Evolutionary conservation across 2,888 invertebrate genomes (phyloP).

Genomic region (Netelia virgata): DNA sequence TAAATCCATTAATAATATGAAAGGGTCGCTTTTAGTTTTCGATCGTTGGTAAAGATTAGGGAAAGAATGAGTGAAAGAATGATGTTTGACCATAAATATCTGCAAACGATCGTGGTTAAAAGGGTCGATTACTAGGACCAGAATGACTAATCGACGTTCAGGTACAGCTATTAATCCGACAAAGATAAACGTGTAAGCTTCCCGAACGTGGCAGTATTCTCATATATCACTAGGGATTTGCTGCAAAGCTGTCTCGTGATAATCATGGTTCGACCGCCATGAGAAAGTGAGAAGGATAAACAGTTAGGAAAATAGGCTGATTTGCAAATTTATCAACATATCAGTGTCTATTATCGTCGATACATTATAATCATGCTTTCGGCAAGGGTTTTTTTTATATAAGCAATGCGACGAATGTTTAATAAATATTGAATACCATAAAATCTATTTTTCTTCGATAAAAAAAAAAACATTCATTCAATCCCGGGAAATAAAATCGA

Average conservation of each 20-base stretch:
- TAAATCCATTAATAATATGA: background rate
- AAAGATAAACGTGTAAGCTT: slow-evolving; percentile 24
- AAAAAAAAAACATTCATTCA: too few species aligned
- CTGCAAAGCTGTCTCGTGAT: background rate
- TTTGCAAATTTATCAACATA: background rate
- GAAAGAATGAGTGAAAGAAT: background rate
- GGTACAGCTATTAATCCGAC: slow-evolving; percentile 11
- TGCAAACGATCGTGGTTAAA: background rate
- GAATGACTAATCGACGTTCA: background rate
- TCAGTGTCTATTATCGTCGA: background rate
- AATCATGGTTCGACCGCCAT: background rate
- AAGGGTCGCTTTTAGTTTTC: background rate
- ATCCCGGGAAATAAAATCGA: too few species aligned
- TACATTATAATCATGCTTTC: background rate
- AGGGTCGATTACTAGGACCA: background rate
- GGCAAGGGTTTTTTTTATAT: background rate
- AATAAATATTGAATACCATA: too few species aligned
- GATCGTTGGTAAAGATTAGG: background rate
- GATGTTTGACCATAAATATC: background rate
- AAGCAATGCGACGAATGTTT: too few species aligned
- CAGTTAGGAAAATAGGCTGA: background rate
- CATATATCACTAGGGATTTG: slow-evolving; percentile 28
- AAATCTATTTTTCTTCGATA: too few species aligned
- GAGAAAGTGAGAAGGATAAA: slow-evolving; percentile 6
- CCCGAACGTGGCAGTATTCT: slow-evolving; percentile 14